Conservation (phyloP, 2,797 vertebrate genomes). For the Anguilla marmorata region DNA sequence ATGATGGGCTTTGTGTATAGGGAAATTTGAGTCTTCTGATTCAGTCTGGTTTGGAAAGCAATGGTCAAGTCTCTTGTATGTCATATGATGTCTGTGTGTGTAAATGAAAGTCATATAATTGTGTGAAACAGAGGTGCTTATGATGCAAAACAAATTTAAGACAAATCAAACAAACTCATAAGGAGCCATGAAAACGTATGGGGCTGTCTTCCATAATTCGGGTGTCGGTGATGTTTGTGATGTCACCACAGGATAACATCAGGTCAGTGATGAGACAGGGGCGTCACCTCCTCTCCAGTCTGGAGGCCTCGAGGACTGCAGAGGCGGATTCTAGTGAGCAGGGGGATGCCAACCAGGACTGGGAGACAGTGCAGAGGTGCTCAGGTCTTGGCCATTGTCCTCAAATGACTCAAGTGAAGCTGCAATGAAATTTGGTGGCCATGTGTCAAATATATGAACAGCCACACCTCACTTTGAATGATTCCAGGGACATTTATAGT, state of each 20-base stretch:
- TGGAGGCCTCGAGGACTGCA: slow-evolving; percentile 75
- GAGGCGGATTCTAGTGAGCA: slow-evolving; percentile 68
- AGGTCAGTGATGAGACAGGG: slow-evolving; percentile 86
- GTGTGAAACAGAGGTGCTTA: background rate
- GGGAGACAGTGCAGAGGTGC: slow-evolving; percentile 88
- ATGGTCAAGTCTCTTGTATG: background rate
- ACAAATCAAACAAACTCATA: background rate
- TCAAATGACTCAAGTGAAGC: background rate
- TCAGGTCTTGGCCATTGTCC: slow-evolving; percentile 1
- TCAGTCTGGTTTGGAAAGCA: background rate
- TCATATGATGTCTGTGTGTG: background rate
- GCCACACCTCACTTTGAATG: background rate
- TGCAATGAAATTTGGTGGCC: background rate
- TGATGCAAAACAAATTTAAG: background rate
- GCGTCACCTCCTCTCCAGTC: slow-evolving; percentile 80
- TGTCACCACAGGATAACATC: slow-evolving; percentile 78
- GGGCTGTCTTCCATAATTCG: background rate
- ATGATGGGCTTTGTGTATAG: no score
- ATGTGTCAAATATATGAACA: background rate
- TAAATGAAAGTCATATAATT: background rate
- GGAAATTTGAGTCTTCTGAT: background rate
- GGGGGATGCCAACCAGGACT: slow-evolving; percentile 76
- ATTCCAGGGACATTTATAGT: background rate
- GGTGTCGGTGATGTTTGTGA: background rate
- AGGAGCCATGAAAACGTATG: background rate